Conservation (phyloP, 2,113 vertebrate genomes). For the Eurystomus gularis region DNA sequence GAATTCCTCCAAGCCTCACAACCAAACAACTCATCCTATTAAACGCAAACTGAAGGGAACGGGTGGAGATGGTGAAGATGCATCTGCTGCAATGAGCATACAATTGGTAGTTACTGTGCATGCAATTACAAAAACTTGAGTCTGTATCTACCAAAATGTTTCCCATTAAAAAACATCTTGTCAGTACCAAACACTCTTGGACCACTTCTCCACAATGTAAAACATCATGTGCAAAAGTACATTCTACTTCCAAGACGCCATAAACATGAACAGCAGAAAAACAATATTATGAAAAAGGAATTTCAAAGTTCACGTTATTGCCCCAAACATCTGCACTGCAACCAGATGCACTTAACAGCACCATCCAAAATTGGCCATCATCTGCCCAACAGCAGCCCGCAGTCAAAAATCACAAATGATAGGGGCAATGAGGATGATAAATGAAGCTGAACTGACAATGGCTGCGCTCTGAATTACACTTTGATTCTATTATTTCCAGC, state of each 20-base stretch:
- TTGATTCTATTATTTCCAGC: neutral
- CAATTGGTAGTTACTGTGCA: neutral
- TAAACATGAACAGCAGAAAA: neutral
- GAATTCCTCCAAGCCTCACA: neutral
- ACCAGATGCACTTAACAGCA: neutral
- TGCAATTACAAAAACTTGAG: neutral
- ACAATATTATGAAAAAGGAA: neutral
- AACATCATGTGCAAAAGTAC: constrained; percentile 9
- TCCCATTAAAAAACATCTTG: constrained; percentile 38
- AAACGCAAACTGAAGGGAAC: neutral
- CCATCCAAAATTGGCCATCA: neutral
- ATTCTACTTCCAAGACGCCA: constrained; percentile 1
- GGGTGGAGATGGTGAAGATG: constrained; percentile 11
- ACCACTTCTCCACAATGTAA: neutral
- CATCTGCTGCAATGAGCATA: neutral
- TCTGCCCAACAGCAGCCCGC: neutral
- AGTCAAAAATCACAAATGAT: neutral
- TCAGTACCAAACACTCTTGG: constrained; percentile 41
- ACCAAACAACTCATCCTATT: constrained; percentile 5
- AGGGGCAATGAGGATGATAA: neutral
- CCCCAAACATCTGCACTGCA: neutral
- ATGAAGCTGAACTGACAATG: neutral
- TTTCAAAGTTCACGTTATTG: neutral
- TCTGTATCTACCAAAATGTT: constrained; percentile 12
- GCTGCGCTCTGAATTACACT: neutral